Conservation (phyloP, 2,113 vertebrate species). For the Mellivora capensis region DNA sequence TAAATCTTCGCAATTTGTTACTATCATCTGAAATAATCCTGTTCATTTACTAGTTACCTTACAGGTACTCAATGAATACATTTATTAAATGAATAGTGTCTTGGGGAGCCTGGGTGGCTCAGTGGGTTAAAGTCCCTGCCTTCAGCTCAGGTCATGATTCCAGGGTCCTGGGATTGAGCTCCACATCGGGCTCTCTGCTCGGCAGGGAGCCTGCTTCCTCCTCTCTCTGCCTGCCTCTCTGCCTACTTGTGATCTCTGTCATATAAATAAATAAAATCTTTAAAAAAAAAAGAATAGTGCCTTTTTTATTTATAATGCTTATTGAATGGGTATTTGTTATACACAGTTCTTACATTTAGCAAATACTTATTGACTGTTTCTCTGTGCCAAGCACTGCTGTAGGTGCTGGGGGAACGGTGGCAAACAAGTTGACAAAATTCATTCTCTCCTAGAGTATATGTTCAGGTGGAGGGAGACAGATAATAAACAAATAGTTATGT, state of each 20-base stretch:
- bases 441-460: background rate
- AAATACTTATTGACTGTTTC: background rate
- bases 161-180: no score
- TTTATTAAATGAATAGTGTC: background rate
- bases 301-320: conserved; percentile 5
- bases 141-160: no score
- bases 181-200: no score
- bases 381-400: background rate
- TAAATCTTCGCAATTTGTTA: background rate
- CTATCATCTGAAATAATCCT: background rate
- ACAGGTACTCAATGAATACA: background rate
- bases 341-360: background rate
- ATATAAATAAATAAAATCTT: no score
- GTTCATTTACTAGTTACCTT: background rate
- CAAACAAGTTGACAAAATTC: background rate
- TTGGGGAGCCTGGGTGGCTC: no score
- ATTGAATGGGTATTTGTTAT: background rate
- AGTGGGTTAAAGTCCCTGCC: no score
- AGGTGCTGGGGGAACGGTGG: background rate
- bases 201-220: no score
- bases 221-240: no score
- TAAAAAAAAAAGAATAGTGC: no score
- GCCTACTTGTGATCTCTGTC: no score
- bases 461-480: background rate
- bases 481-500: background rate